Percentiles rank a stretch among this genome's conserved stretches.
Conservation (phyloP, 1,140 invertebrate species). For the Hyposmocoma kahamanoa region DNA sequence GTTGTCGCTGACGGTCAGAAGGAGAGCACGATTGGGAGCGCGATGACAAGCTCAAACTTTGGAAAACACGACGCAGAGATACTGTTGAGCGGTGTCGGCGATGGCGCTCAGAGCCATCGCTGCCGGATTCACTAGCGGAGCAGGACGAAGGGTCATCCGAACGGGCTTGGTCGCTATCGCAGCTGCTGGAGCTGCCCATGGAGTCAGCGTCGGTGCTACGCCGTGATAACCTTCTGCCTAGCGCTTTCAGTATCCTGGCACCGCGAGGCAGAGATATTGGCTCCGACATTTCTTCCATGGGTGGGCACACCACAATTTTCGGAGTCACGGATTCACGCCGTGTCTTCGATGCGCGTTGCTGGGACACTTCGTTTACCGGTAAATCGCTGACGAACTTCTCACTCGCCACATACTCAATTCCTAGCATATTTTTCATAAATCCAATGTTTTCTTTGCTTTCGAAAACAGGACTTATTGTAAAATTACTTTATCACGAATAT, state of each 20-base stretch:
- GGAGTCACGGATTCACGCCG: constrained; percentile 52
- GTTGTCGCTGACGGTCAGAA: constrained; percentile 60
- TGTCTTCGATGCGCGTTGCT: constrained; percentile 32
- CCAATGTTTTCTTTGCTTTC: constrained; percentile 29
- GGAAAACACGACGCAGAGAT: constrained; percentile 81
- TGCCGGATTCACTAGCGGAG: constrained; percentile 76
- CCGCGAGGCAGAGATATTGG: constrained; percentile 66
- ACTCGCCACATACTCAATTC: constrained; percentile 41
- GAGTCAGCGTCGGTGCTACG: constrained; percentile 73
- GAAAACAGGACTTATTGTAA: background rate
- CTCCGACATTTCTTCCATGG: constrained; percentile 55
- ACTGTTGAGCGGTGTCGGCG: constrained; percentile 78
- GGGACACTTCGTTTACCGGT: constrained; percentile 33
- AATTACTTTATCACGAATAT: constrained; percentile 8
- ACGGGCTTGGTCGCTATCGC: constrained; percentile 58
- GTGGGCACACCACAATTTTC: constrained; percentile 67
- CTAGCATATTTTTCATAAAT: constrained; percentile 62
- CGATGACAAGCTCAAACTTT: constrained; percentile 77
- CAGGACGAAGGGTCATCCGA: constrained; percentile 67
- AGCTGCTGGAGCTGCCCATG: constrained; percentile 75
- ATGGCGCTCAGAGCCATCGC: constrained; percentile 70
- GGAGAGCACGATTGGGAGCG: constrained; percentile 78
- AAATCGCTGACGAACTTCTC: constrained; percentile 46
- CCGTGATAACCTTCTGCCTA: constrained; percentile 75
- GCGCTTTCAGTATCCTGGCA: constrained; percentile 75